A percentile compares a stretch with the other conserved stretches of the same genome.
phyloP scores from a whole-genome alignment of 1,140 invertebrate species.

The silkworm (Bombyx mori) region DNA sequence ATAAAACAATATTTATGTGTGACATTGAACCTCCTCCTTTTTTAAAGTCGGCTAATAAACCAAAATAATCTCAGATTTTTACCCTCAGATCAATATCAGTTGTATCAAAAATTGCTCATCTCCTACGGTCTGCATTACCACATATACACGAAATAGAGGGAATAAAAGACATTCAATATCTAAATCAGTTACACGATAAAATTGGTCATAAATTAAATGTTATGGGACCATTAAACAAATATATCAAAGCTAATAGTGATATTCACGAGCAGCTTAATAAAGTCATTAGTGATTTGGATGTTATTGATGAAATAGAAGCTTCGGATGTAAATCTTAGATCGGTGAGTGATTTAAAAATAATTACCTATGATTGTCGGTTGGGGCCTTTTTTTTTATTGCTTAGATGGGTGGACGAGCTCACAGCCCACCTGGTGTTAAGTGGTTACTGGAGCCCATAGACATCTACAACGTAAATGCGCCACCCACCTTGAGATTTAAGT shows the following conservation, averaged over 20 bases:
- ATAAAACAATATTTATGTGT: too few species aligned
- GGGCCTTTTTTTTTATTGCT: too few species aligned
- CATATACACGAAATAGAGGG: conserved; percentile 46
- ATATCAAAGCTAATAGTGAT: conserved; percentile 19
- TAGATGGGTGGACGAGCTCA: too few species aligned
- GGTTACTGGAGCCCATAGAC: too few species aligned
- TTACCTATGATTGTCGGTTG: too few species aligned
- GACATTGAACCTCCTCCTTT: too few species aligned
- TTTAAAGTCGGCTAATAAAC: too few species aligned
- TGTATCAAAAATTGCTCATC: conserved; percentile 25
- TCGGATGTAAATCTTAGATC: conserved; percentile 29
- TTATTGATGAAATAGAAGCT: conserved; percentile 27
- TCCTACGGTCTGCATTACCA: conserved; percentile 39
- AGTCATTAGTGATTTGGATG: conserved; percentile 16
- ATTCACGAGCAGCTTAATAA: conserved; percentile 18
- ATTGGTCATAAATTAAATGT: conserved; percentile 40
- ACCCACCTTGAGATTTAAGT: too few species aligned
- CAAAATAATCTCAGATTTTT: too few species aligned
- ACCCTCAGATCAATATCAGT: conserved; percentile 39
- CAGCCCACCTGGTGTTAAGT: too few species aligned
- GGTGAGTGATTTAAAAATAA: conserved; percentile 21
- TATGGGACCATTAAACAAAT: conserved; percentile 27
- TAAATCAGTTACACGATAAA: conserved; percentile 29
- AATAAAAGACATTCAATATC: conserved; percentile 29
- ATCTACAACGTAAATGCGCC: too few species aligned